Conservation (phyloP, 2,888 invertebrate species). For the Drosophila paranaensis region DNA sequence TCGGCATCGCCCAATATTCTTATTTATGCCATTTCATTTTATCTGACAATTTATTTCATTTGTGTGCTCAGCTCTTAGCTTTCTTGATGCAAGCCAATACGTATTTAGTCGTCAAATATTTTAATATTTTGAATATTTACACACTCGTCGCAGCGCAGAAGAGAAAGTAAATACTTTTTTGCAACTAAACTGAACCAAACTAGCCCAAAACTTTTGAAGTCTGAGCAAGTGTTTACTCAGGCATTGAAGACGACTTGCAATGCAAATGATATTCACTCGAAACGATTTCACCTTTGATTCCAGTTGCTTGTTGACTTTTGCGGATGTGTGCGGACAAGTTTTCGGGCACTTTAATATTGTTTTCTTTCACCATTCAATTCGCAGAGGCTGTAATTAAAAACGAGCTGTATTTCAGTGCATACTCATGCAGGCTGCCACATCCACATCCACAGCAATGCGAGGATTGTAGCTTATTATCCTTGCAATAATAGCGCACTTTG, state of each 20-base stretch:
- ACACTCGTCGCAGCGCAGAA: slow-evolving; percentile 5
- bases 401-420: not conserved
- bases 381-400: not conserved
- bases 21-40: not conserved
- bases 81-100: not conserved
- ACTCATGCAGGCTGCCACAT: no score
- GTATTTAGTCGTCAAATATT: slow-evolving; percentile 1
- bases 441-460: not conserved
- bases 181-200: slow-evolving; percentile 8
- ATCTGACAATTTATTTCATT: not conserved
- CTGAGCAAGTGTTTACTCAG: slow-evolving; percentile 32
- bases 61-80: not conserved
- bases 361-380: not conserved
- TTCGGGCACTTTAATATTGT: slow-evolving; percentile 6
- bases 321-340: slow-evolving; percentile 45
- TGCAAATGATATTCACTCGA: slow-evolving; percentile 26
- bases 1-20: not conserved
- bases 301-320: slow-evolving; percentile 47
- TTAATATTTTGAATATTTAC: slow-evolving; percentile 6
- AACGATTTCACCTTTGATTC: slow-evolving; percentile 18
- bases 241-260: slow-evolving; percentile 22
- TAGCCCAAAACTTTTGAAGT: slow-evolving; percentile 22
- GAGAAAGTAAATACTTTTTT: slow-evolving; percentile 16
- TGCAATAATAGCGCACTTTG: slow-evolving; percentile 38
- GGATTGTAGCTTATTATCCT: slow-evolving; percentile 28